Percentiles rank a stretch among this genome's conserved stretches.
phyloP scores from a whole-genome alignment of 2,797 vertebrate species.

The Gymnopithys bicolor region DNA sequence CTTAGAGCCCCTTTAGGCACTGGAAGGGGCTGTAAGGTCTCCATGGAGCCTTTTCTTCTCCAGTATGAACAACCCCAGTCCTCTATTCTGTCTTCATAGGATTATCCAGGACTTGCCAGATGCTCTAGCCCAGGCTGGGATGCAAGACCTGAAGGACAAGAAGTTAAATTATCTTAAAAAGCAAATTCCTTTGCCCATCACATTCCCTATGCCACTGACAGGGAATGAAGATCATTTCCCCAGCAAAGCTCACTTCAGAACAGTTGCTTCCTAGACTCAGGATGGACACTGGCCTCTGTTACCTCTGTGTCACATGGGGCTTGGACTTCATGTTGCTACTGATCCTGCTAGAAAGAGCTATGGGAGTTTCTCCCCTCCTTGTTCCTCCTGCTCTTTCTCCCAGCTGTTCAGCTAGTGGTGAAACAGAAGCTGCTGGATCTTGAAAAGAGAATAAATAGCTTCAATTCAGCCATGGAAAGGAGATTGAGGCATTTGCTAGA shows the following conservation, averaged over 20 bases:
- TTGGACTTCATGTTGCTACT: background rate
- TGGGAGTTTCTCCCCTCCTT: background rate
- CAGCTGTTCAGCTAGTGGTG: background rate
- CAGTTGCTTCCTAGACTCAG: background rate
- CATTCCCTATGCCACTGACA: background rate
- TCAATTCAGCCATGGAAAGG: conserved; percentile 8
- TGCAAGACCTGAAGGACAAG: background rate
- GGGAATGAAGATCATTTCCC: background rate
- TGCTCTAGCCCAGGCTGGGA: background rate
- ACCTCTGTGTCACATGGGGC: rapidly evolving
- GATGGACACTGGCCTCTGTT: background rate
- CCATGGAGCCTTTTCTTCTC: background rate
- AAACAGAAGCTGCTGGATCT: background rate
- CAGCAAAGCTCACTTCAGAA: rapidly evolving
- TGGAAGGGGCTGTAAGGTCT: background rate
- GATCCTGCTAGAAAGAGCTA: background rate
- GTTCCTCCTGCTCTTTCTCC: background rate
- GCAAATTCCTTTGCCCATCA: background rate
- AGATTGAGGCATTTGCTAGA: conserved; percentile 62
- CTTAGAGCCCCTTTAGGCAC: background rate
- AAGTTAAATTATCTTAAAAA: background rate
- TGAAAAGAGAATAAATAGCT: background rate
- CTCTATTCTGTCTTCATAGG: background rate
- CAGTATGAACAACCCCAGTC: background rate
- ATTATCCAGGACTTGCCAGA: background rate